Percentiles rank a stretch among this genome's conserved stretches.
These are phyloP conservation scores for Antheraea pernyi DNA, from an alignment of 1,140 invertebrate species.

Conservation along the genomic window DNA sequence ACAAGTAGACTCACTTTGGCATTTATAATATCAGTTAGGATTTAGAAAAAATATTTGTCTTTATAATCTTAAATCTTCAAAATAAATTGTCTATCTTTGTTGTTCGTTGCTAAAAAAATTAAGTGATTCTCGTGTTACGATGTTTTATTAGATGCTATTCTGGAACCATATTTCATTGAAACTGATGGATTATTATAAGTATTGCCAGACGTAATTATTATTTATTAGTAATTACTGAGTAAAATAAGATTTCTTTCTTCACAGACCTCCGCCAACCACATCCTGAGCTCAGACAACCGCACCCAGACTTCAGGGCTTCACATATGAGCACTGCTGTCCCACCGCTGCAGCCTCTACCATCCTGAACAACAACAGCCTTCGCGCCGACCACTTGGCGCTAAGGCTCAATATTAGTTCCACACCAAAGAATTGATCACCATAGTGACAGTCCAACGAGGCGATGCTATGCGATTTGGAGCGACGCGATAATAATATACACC, in stretches of 20 bases:
- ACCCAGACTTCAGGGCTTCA: conserved; percentile 52
- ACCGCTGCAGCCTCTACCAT: conserved; percentile 65
- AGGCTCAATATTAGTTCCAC: conserved; percentile 31
- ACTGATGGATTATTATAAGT: no score
- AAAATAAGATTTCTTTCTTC: conserved; percentile 3
- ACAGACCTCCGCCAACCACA: conserved; percentile 61
- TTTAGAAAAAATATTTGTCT: no score
- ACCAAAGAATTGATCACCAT: conserved; percentile 9
- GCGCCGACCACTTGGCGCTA: conserved; percentile 59
- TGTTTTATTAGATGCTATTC: no score
- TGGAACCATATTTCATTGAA: no score
- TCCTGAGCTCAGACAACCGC: conserved; percentile 47
- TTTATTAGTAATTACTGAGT: no score
- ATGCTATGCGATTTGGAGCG: neutral
- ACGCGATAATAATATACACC: neutral
- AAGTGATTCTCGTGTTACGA: no score
- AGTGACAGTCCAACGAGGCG: conserved; percentile 6
- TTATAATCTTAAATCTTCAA: no score
- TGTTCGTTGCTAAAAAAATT: no score
- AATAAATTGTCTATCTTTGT: no score
- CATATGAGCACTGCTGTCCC: conserved; percentile 50
- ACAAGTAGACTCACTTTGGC: no score
- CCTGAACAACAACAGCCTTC: conserved; percentile 69
- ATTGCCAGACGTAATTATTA: no score
- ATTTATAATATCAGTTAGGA: no score